Evolutionary conservation across 2,113 vertebrate genomes (phyloP).

Genomic region (Symphodus melops): DNA sequence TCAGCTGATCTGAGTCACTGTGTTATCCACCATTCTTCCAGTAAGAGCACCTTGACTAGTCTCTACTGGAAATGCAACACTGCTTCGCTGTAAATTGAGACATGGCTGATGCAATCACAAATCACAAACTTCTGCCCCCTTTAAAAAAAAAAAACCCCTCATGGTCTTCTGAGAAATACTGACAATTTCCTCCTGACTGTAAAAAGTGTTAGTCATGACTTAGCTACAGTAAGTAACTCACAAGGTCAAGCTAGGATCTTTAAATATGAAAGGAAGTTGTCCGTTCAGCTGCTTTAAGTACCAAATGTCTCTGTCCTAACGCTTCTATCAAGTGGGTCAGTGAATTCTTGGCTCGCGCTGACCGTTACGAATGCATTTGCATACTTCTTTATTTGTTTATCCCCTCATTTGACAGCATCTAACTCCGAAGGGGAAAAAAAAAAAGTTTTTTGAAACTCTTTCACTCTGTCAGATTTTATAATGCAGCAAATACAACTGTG

Average conservation of each 20-base stretch:
- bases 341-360: constrained; percentile 31
- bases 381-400: constrained; percentile 41
- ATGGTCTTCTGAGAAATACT: constrained; percentile 17
- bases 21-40: constrained; percentile 55
- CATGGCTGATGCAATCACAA: constrained; percentile 46
- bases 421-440: constrained; percentile 3
- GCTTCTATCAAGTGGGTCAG: constrained; percentile 36
- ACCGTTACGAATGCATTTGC: constrained; percentile 45
- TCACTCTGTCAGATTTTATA: not conserved
- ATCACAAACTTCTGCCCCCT: constrained; percentile 47
- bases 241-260: constrained; percentile 8
- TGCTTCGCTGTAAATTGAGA: constrained; percentile 43
- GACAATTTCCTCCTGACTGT: constrained; percentile 23
- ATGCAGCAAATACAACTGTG: not conserved
- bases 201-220: constrained; percentile 49
- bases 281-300: constrained; percentile 9
- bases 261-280: constrained; percentile 17
- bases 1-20: constrained; percentile 62
- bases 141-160: constrained; percentile 14
- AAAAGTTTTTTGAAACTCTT: constrained; percentile 1
- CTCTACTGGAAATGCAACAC: constrained; percentile 63
- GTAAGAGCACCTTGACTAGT: constrained; percentile 54
- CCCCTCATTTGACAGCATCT: constrained; percentile 31
- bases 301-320: constrained; percentile 20
- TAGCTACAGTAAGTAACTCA: constrained; percentile 27